These are phyloP conservation scores for Crotalus viridis DNA, from an alignment of 2,113 vertebrate genomes.

Conservation along the genomic window DNA sequence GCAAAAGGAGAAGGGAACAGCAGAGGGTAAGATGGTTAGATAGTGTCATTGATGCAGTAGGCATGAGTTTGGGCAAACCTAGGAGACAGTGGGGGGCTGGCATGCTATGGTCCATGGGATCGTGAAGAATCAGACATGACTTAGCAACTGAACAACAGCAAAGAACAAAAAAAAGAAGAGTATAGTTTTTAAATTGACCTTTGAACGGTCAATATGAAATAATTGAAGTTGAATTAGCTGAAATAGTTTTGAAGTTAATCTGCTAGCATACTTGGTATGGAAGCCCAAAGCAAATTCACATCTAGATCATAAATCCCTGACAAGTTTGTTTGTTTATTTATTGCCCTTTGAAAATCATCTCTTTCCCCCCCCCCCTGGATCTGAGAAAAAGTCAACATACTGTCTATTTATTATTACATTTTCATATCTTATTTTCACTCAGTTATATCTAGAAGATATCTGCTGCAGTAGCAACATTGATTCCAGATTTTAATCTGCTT, in stretches of 20 bases:
- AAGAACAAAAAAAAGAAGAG: background rate
- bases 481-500: background rate
- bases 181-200: background rate
- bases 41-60: background rate
- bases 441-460: background rate
- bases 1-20: background rate
- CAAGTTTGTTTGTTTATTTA: background rate
- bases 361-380: background rate
- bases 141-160: background rate
- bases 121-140: background rate
- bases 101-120: background rate
- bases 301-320: background rate
- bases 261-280: too few relatives aligned
- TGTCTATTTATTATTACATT: background rate
- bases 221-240: background rate
- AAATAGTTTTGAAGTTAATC: background rate
- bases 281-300: background rate
- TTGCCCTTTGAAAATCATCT: background rate
- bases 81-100: background rate
- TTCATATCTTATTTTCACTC: background rate
- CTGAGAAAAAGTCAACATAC: background rate
- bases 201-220: background rate
- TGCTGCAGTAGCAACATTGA: background rate
- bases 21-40: background rate
- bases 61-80: background rate